phyloP scores from a whole-genome alignment of 1,140 invertebrate species.

The Dolichoris vasculosae region DNA sequence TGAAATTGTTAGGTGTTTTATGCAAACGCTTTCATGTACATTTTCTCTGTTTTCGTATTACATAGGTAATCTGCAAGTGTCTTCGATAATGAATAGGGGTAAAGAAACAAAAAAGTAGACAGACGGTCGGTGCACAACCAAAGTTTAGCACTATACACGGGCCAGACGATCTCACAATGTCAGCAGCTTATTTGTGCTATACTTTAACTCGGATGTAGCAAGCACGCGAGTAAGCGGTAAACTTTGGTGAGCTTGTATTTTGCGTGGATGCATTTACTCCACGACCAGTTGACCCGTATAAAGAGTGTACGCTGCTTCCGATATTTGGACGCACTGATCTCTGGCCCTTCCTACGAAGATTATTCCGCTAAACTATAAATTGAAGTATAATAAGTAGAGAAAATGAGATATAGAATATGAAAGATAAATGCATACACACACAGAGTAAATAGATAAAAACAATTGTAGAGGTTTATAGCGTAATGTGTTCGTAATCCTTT shows the following conservation, averaged over 20 bases:
- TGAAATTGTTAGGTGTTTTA: no score
- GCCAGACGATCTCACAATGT: neutral
- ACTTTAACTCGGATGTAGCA: neutral
- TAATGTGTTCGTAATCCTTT: slow-evolving; percentile 47
- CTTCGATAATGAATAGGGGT: neutral
- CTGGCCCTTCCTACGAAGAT: neutral
- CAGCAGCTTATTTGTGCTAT: neutral
- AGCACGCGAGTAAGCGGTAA: neutral
- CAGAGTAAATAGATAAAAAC: neutral
- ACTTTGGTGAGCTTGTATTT: slow-evolving; percentile 23
- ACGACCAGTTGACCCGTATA: slow-evolving; percentile 11
- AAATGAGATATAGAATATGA: neutral
- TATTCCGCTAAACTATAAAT: neutral
- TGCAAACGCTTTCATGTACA: no score
- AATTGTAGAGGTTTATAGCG: slow-evolving; percentile 16
- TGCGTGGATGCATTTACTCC: slow-evolving; percentile 42
- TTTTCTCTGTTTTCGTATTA: neutral
- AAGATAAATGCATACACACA: neutral
- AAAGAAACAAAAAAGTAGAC: neutral
- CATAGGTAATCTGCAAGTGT: neutral
- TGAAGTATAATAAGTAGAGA: neutral
- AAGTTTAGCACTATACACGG: neutral
- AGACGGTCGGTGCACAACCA: neutral
- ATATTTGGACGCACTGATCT: neutral
- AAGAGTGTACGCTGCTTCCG: neutral